Percentiles rank a stretch among this genome's conserved stretches.
Evolutionary conservation across 2,888 invertebrate genomes (phyloP).

Genomic region (Iselma pallidipennis): DNA sequence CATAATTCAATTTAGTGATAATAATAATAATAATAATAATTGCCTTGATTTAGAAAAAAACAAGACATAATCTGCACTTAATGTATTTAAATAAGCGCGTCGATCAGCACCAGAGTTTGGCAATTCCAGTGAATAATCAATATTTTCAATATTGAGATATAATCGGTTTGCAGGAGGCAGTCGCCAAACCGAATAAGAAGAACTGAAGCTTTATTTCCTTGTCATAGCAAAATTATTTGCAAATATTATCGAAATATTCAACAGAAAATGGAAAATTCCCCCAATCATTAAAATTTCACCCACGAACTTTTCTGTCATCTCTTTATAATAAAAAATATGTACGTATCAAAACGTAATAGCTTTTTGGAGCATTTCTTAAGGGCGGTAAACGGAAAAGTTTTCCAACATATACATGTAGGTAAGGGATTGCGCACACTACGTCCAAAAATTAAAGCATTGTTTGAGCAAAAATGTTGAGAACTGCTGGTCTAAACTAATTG

Average conservation of each 20-base stretch:
- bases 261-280: neutral
- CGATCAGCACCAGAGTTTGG: neutral
- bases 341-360: neutral
- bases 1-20: too few relatives aligned
- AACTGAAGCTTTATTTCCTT: neutral
- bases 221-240: neutral
- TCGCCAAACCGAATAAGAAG: neutral
- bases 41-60: too few relatives aligned
- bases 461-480: too few relatives aligned
- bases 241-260: neutral
- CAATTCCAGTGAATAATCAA: neutral
- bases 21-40: neutral
- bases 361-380: neutral
- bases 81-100: neutral
- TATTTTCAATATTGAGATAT: neutral
- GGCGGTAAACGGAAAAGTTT: neutral
- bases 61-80: neutral
- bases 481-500: too few relatives aligned
- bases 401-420: too few relatives aligned
- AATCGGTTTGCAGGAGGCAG: neutral
- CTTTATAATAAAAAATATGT: neutral
- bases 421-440: too few relatives aligned
- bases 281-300: neutral
- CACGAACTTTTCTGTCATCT: neutral
- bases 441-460: too few relatives aligned